Percentiles rank a stretch among this genome's conserved stretches.
Evolutionary conservation across 2,797 vertebrate genomes (phyloP).

Genomic region (Orientallactaga sibirica): DNA sequence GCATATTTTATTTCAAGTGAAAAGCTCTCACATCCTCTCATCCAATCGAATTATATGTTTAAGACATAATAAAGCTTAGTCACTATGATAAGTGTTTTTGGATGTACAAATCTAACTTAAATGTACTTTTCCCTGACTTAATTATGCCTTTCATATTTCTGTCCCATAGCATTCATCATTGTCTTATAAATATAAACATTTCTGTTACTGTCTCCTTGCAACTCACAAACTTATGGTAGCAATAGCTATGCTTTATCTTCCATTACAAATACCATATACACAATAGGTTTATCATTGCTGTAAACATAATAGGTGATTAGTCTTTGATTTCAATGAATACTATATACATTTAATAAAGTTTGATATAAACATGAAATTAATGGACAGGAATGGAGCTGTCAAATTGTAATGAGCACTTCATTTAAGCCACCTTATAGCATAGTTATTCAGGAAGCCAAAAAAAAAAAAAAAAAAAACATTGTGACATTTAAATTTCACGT

Average conservation of each 20-base stretch:
- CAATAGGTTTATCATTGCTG: neutral
- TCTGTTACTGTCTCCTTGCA: neutral
- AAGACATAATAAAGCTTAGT: neutral
- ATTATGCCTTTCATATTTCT: neutral
- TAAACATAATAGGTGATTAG: neutral
- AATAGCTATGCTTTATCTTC: neutral
- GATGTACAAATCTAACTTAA: neutral
- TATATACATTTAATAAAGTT: neutral
- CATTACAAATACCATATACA: neutral
- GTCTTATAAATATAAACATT: neutral
- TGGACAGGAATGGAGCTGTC: neutral
- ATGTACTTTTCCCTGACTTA: neutral
- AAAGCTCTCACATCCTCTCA: neutral
- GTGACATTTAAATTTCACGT: neutral
- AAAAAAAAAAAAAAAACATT: constrained; percentile 23
- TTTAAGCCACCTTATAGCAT: neutral
- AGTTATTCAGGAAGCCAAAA: constrained; percentile 22
- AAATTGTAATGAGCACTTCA: neutral
- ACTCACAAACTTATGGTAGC: neutral
- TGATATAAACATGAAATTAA: neutral
- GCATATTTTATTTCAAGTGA: constrained; percentile 54
- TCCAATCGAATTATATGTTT: constrained; percentile 19
- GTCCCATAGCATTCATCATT: neutral
- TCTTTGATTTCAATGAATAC: neutral
- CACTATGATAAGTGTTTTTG: neutral